Percentiles rank a stretch among this genome's conserved stretches.
Evolutionary conservation across 2,888 invertebrate species (phyloP).

Genomic region (Calameuta filiformis): DNA sequence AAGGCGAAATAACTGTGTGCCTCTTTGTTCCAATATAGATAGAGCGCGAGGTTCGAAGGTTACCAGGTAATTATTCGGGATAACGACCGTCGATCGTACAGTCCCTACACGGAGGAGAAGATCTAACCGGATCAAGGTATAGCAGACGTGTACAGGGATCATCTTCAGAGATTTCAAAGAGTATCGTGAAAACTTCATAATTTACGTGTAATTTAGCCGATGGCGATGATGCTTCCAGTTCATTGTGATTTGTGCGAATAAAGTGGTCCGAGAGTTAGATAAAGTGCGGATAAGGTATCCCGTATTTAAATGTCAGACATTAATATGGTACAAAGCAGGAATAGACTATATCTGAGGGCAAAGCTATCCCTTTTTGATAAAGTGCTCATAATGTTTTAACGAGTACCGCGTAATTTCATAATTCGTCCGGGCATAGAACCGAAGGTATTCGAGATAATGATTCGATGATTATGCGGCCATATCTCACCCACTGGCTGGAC

Average conservation of each 20-base stretch:
- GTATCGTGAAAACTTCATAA: too few relatives aligned
- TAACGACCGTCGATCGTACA: constrained; percentile 38
- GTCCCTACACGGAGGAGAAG: constrained; percentile 13
- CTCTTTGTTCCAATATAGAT: constrained; percentile 43
- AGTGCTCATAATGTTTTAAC: constrained; percentile 59
- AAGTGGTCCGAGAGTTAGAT: too few relatives aligned
- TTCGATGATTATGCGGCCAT: constrained; percentile 64
- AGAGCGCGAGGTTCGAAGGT: constrained; percentile 44
- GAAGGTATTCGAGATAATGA: constrained; percentile 53
- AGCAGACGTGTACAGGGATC: too few relatives aligned
- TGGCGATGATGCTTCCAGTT: too few relatives aligned
- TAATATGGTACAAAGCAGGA: too few relatives aligned
- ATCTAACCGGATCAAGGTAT: too few relatives aligned
- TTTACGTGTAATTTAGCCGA: too few relatives aligned
- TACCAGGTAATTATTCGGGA: constrained; percentile 49
- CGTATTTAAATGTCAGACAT: not conserved
- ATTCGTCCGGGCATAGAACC: constrained; percentile 47
- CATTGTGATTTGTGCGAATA: too few relatives aligned
- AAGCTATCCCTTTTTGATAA: constrained; percentile 43
- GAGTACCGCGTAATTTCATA: constrained; percentile 59
- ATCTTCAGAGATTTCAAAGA: too few relatives aligned
- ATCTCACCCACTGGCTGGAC: constrained; percentile 59
- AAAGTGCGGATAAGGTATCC: too few relatives aligned
- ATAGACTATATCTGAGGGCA: too few relatives aligned
- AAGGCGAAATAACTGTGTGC: constrained; percentile 29